Evolutionary conservation across 2,888 invertebrate genomes (phyloP), one percentile per base, ranked within the genome.

Genomic region (Clivina fossor): DNA sequence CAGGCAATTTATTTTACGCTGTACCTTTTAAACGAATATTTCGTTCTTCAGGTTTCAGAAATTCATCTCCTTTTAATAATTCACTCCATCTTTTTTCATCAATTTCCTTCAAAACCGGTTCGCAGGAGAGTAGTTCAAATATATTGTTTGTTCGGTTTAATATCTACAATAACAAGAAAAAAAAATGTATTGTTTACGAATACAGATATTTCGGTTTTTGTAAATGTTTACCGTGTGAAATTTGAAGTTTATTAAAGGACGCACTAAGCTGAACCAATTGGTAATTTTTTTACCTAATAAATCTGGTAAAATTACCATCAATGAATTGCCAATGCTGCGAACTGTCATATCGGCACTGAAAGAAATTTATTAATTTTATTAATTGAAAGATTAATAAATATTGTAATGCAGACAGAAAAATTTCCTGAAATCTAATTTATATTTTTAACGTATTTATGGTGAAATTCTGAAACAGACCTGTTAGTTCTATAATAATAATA

Each of bases 61-160:
- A 79, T 59, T 87, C 85, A 48, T 84, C 83, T 7, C 79, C 83
- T 4, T 82, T 71, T 62, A 80, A 71, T 61, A 71, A 84, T 66
- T 69, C 82, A 77, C 70, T 77, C 73, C 67, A 79, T 59, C 71
- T 77, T 66, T 58, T 78, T 66, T 65, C 80, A 65, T 71, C 78
- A 67, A 75, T 81, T 67, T 81, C 76, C 59, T 83, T 82, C n/a
- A 89, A 80, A n/a, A 92, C 86, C 0, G 92, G 87, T 56, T 93
- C 92, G 3, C 90, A 88, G 0, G 95, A 92, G 38, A 92, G 85
- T 68, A 97, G 74, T 74, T 97, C 97, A 75, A 98, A 98, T 63
- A 97, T 94, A 71, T 97, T 97, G 75, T 98, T 98, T 2, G 93
- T 93, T 63, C 96, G 85, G 69, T 93, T 91, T 60, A 95, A 76